These are phyloP conservation scores for Bombycilla garrulus DNA, from an alignment of 2,113 vertebrate species.

Conservation along the genomic window DNA sequence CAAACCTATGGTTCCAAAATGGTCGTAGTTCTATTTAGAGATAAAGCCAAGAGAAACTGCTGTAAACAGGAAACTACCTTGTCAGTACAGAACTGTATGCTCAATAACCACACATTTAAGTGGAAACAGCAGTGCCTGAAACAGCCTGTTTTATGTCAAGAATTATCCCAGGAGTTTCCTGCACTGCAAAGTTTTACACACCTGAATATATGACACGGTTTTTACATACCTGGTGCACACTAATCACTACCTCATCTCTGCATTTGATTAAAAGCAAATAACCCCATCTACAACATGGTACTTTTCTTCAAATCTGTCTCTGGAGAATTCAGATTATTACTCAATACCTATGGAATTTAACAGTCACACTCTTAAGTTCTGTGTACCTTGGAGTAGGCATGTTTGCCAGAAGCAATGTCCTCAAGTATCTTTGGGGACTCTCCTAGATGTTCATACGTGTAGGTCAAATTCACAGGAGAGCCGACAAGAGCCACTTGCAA, in stretches of 20 bases:
- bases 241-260: neutral
- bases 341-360: neutral
- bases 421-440: slow-evolving; percentile 86
- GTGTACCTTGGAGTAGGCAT: slow-evolving; percentile 87
- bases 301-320: neutral
- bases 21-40: neutral
- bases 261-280: neutral
- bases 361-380: neutral
- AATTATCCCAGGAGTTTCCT: neutral
- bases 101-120: neutral
- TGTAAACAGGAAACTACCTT: neutral
- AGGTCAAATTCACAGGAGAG: slow-evolving; percentile 88
- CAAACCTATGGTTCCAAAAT: neutral
- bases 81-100: neutral
- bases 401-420: slow-evolving; percentile 85
- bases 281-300: neutral
- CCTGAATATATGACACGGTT: neutral
- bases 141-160: neutral
- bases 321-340: neutral
- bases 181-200: neutral
- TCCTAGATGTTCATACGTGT: slow-evolving; percentile 90
- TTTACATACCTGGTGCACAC: neutral
- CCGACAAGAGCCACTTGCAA: slow-evolving; percentile 89
- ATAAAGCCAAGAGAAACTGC: neutral
- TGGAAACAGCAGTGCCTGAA: neutral